phyloP scores from a whole-genome alignment of 2,113 vertebrate genomes.

The Aegotheles bennettii region DNA sequence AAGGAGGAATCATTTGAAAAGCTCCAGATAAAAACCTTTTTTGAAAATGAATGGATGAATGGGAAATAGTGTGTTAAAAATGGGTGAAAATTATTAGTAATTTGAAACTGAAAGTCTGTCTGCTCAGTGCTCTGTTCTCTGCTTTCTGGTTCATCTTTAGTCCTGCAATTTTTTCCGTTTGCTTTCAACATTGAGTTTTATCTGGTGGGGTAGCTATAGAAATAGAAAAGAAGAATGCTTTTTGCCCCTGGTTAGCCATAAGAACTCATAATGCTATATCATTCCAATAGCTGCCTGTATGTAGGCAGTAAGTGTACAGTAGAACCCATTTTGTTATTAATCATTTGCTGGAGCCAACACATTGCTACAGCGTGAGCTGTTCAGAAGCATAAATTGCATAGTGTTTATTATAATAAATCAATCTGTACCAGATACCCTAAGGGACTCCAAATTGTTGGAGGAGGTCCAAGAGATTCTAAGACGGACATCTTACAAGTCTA shows the following conservation, averaged over 20 bases:
- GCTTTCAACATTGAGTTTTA: neutral
- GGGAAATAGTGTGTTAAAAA: neutral
- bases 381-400: constrained; percentile 1
- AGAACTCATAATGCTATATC: constrained; percentile 63
- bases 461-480: constrained; percentile 7
- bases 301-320: constrained; percentile 41
- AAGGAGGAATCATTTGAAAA: neutral
- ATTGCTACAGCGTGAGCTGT: neutral
- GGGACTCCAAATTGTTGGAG: neutral
- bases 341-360: constrained; percentile 13
- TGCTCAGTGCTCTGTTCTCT: neutral
- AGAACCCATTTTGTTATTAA: constrained; percentile 35
- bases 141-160: constrained; percentile 4
- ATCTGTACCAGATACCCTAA: neutral
- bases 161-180: neutral
- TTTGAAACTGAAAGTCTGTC: neutral
- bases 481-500: neutral
- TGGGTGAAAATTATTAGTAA: neutral
- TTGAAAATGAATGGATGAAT: neutral
- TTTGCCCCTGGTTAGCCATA: constrained; percentile 65
- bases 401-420: constrained; percentile 57
- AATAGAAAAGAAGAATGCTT: constrained; percentile 30
- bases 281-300: constrained; percentile 31
- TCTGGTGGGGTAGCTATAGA: neutral
- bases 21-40: neutral